Conservation (phyloP, 2,888 invertebrate species). For the Ochropleura leucogaster region DNA sequence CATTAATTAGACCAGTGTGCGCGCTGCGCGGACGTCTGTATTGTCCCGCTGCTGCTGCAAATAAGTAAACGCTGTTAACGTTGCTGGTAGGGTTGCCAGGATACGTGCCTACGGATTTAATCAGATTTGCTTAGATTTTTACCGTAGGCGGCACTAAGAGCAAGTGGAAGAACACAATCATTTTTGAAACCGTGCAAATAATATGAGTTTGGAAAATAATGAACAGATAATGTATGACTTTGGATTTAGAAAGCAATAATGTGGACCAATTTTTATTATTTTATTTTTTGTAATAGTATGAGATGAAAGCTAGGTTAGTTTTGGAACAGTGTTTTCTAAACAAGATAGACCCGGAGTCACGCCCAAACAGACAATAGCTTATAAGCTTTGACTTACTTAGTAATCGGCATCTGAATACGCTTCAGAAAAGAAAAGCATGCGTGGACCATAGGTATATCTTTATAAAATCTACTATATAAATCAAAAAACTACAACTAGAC, state of each 20-base stretch:
- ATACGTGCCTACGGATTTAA: background rate
- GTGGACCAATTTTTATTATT: background rate
- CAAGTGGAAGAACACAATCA: background rate
- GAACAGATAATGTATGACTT: background rate
- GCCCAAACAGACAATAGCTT: background rate
- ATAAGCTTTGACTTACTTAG: too few relatives aligned
- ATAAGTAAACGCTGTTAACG: conserved; percentile 88
- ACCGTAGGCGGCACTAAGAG: background rate
- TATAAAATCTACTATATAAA: too few relatives aligned
- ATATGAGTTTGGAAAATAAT: too few relatives aligned
- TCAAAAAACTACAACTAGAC: background rate
- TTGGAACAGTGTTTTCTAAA: background rate
- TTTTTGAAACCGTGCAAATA: background rate
- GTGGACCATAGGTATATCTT: too few relatives aligned
- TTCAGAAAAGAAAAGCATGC: background rate
- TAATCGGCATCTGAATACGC: background rate
- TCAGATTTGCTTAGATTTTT: background rate
- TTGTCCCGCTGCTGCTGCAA: conserved; percentile 80
- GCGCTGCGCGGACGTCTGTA: conserved; percentile 77
- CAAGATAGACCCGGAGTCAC: background rate
- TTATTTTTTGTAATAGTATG: background rate
- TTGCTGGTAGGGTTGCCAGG: conserved; percentile 74
- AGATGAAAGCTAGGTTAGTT: background rate
- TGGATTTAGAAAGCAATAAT: background rate
- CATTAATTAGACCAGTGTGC: conserved; percentile 82